Evolutionary conservation across 1,140 invertebrate species (phyloP), one percentile per base, ranked within the genome.

Genomic region (Carposina sasakii): DNA sequence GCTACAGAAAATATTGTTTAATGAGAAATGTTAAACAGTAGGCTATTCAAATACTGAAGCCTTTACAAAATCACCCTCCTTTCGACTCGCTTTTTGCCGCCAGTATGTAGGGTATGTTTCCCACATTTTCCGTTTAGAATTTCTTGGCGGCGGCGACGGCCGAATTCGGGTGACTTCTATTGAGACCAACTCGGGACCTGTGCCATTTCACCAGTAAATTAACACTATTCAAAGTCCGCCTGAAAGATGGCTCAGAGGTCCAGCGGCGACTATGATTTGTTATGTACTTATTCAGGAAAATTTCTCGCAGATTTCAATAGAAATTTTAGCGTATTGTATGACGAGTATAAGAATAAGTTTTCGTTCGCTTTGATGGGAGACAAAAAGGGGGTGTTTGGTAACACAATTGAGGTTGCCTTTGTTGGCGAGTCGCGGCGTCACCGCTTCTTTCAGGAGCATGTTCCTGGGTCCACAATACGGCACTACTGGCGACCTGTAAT

Each of bases 41-140:
- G 63, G 56, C 72, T 59, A 76, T 81, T 77, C 71, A 81, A 63
- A 79, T 69, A 58, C 63, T 69, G 71, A 76, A 74, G 65, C 67
- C 76, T 81, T 81, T 81, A 76, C 60, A 81, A 81, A 78, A 78
- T 75, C 75, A 76, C 75, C 71, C 73, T 71, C 69, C 60, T 76
- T 78, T 72, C 61, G 69, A 71, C 68, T 72, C 60, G 64, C 67
- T 73, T 75, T 68, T 63, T 60, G 63, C 60, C 64, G 69, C 66
- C 67, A 75, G 76, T 79, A 12, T 12, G 24, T 26, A 26, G 12
- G 12, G 24, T 76, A 76, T 71, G 60, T 69, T 76, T 71, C 67
- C 66, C 67, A 76, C 72, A 73, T 77, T 81, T 79, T 75, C 76
- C 74, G 77, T 81, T 76, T 71, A 81, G 60, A 77, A 81, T 75